Conservation (phyloP, 2,113 vertebrate species). For the Xenus cinereus region DNA sequence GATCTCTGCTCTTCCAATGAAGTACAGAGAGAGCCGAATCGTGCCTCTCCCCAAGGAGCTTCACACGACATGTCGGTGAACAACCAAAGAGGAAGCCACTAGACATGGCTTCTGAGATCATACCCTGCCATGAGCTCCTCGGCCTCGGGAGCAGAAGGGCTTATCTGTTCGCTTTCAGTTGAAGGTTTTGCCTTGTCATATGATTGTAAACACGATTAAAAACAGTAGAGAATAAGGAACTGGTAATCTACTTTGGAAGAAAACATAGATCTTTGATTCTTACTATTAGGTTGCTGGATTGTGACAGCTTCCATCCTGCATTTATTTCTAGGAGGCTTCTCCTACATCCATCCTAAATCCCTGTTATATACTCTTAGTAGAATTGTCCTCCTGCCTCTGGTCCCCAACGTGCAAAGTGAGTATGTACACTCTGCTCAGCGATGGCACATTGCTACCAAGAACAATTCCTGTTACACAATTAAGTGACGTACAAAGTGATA, state of each 20-base stretch:
- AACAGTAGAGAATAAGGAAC: not conserved
- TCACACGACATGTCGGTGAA: accelerated
- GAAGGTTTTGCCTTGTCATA: not conserved
- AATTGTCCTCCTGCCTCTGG: not conserved
- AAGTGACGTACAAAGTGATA: not conserved
- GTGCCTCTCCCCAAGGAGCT: not conserved
- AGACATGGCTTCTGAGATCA: not conserved
- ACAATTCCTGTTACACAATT: not conserved
- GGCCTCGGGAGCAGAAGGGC: accelerated
- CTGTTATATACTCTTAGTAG: accelerated
- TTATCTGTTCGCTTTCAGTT: not conserved
- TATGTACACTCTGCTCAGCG: accelerated
- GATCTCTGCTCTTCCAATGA: accelerated
- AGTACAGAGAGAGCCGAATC: accelerated
- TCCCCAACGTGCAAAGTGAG: not conserved
- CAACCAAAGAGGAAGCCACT: not conserved
- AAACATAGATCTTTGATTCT: not conserved
- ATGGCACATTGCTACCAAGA: not conserved
- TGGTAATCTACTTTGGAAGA: not conserved
- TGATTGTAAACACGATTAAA: not conserved
- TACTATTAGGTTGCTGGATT: not conserved
- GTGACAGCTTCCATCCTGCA: not conserved
- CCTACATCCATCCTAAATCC: too few relatives aligned
- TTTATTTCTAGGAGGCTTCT: not conserved
- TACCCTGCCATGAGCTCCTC: not conserved